phyloP scores from a whole-genome alignment of 2,113 vertebrate species.

The Stegostoma tigrinum region DNA sequence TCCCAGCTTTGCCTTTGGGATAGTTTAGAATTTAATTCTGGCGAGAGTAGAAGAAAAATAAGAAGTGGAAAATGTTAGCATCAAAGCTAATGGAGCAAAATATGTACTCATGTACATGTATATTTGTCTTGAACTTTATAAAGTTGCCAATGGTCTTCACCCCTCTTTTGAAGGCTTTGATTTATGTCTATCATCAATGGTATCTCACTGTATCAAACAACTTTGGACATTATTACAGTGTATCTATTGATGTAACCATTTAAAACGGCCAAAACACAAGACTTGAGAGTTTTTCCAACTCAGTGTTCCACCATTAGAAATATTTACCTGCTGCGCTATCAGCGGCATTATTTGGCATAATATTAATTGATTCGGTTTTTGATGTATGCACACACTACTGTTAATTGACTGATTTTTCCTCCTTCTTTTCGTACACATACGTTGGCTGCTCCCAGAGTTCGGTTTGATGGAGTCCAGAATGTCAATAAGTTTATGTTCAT shows the following conservation, averaged over 20 bases:
- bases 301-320: neutral
- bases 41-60: neutral
- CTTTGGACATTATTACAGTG: neutral
- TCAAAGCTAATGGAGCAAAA: neutral
- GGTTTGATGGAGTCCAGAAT: neutral
- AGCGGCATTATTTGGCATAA: neutral
- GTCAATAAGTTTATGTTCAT: neutral
- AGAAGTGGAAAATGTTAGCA: neutral
- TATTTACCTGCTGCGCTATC: neutral
- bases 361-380: neutral
- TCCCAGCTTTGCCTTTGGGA: neutral
- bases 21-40: neutral
- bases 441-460: neutral
- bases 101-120: neutral
- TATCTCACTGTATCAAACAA: neutral
- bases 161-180: neutral
- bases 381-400: neutral
- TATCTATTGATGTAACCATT: neutral
- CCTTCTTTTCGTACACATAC: neutral
- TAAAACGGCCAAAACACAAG: too few species aligned
- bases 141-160: neutral
- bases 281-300: neutral
- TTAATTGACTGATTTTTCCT: neutral
- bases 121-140: neutral
- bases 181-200: neutral